Evolutionary conservation across 2,888 invertebrate species (phyloP).

Genomic region (Tiphia femorata): DNA sequence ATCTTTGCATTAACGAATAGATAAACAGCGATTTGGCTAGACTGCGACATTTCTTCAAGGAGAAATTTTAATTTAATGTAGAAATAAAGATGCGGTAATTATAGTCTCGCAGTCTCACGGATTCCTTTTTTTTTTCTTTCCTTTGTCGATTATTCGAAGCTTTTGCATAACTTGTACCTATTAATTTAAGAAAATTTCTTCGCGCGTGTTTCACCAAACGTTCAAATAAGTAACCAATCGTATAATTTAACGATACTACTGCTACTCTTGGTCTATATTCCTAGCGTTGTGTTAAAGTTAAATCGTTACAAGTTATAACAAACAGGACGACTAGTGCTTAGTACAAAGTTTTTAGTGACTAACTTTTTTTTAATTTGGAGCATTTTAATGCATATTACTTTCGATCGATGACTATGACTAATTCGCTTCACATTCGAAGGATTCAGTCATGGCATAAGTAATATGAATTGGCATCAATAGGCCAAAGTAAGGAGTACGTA

Average conservation of each 20-base stretch:
- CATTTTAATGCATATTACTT: conserved; percentile 10
- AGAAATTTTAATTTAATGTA: no score
- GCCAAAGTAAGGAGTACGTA: no score
- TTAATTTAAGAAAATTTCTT: conserved; percentile 8
- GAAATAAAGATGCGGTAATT: no score
- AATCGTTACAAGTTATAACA: conserved; percentile 39
- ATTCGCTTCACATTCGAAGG: no score
- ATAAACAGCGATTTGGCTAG: neutral
- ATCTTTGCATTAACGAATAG: neutral
- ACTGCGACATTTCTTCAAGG: no score
- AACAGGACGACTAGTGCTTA: conserved; percentile 46
- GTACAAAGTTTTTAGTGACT: conserved; percentile 31
- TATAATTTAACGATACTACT: no score
- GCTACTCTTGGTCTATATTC: neutral
- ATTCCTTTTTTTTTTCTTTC: no score
- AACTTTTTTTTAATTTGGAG: conserved; percentile 9
- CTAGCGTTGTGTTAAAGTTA: conserved; percentile 19
- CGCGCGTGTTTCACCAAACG: no score
- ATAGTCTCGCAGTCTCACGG: no score
- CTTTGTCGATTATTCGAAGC: neutral
- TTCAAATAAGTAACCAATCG: conserved; percentile 7
- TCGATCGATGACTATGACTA: conserved; percentile 3
- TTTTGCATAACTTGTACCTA: conserved; percentile 33
- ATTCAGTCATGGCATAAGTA: no score
- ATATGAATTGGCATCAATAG: no score